Evolutionary conservation across 2,888 invertebrate species (phyloP).

Genomic region (Zygothrica quintamaculata): DNA sequence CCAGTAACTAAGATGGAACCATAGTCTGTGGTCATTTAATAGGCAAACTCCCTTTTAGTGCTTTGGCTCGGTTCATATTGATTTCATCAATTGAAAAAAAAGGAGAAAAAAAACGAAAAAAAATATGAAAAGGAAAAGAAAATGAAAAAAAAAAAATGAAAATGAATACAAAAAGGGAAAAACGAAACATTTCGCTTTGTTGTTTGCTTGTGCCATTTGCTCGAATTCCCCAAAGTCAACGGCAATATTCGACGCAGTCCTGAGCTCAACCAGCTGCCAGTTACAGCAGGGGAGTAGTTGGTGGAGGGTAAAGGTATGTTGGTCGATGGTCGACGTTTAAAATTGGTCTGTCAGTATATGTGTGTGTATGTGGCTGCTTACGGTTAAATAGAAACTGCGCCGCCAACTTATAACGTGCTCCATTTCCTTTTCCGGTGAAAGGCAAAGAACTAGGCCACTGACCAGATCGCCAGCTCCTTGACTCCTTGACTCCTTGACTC

Average conservation of each 20-base stretch:
- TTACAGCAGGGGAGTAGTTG: too few relatives aligned
- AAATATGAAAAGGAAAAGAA: background rate
- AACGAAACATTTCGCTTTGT: slow-evolving; percentile 36
- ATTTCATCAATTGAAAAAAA: slow-evolving; percentile 15
- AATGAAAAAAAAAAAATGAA: background rate
- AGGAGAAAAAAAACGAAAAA: background rate
- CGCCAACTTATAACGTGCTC: slow-evolving; percentile 64
- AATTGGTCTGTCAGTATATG: slow-evolving; percentile 50
- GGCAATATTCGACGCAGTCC: slow-evolving; percentile 26
- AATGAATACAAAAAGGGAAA: background rate
- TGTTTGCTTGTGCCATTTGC: slow-evolving; percentile 42
- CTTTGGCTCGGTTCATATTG: slow-evolving; percentile 20
- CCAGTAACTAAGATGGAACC: background rate
- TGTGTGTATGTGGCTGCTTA: slow-evolving; percentile 45
- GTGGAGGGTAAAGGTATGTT: background rate
- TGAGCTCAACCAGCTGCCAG: background rate
- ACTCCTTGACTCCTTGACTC: background rate
- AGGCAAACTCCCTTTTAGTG: slow-evolving; percentile 1
- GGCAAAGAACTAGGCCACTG: slow-evolving; percentile 39
- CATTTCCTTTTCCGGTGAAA: slow-evolving; percentile 56
- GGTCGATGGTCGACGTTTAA: background rate
- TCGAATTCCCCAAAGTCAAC: slow-evolving; percentile 52
- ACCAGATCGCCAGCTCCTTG: background rate
- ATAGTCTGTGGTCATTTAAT: slow-evolving; percentile 21
- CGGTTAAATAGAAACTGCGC: slow-evolving; percentile 59